Conservation (phyloP, 2,888 invertebrate species). For the Xestia ashworthii region DNA sequence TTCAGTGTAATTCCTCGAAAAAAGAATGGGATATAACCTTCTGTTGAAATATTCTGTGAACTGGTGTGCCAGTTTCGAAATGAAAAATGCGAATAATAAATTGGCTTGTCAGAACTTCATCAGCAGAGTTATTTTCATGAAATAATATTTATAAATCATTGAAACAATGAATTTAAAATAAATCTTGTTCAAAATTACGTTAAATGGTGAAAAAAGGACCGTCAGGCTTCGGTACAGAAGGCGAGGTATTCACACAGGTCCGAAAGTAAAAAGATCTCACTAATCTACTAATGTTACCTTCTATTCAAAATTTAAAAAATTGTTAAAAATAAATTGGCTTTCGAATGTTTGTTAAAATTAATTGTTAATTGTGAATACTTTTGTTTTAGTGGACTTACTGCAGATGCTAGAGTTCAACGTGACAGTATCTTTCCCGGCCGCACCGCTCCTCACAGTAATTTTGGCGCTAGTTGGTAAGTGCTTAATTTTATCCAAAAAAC, state of each 20-base stretch:
- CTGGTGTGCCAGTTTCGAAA: neutral
- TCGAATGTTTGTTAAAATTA: neutral
- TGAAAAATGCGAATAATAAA: constrained; percentile 11
- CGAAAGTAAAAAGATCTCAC: neutral
- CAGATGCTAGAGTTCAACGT: constrained; percentile 99
- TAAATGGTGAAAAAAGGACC: neutral
- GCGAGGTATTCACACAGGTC: neutral
- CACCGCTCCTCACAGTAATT: constrained; percentile 98
- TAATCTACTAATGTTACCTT: too few relatives aligned
- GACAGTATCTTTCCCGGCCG: constrained; percentile 98
- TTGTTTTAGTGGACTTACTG: constrained; percentile 97
- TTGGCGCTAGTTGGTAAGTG: constrained; percentile 99
- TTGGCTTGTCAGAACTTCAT: constrained; percentile 1
- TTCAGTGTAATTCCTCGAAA: constrained; percentile 2
- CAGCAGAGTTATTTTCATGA: neutral
- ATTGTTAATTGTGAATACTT: constrained; percentile 52
- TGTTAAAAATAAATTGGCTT: too few relatives aligned
- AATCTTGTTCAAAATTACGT: neutral
- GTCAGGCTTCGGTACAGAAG: neutral
- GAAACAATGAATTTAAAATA: neutral
- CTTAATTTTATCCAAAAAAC: constrained; percentile 20
- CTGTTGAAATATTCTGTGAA: neutral
- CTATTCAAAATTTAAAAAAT: neutral
- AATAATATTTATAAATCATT: neutral
- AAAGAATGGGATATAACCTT: neutral